Evolutionary conservation across 2,113 vertebrate species (phyloP).

Genomic region (Dicerorhinus sumatrensis): DNA sequence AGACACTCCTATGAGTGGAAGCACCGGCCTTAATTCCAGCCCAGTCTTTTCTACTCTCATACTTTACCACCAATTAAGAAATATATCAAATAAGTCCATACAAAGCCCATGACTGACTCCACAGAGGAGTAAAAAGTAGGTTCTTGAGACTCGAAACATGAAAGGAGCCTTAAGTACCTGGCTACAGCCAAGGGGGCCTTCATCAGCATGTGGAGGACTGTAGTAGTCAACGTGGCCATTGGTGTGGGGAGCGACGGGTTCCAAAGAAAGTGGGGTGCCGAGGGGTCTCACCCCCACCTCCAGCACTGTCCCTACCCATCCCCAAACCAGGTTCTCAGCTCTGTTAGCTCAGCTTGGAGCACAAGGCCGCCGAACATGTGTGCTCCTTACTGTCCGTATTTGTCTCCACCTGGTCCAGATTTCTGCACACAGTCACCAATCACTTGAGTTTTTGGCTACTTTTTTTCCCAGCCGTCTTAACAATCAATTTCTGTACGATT

Average conservation of each 20-base stretch:
- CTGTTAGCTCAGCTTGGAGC: background rate
- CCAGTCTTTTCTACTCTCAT: conserved; percentile 20
- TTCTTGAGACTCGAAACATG: background rate
- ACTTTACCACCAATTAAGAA: conserved; percentile 57
- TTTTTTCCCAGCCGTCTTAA: conserved; percentile 61
- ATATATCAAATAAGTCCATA: conserved; percentile 46
- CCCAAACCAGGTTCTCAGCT: conserved; percentile 23
- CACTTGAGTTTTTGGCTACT: conserved; percentile 47
- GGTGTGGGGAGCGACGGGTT: background rate
- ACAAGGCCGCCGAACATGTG: background rate
- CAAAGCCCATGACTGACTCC: conserved; percentile 16
- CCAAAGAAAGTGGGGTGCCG: background rate
- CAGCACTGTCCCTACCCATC: background rate
- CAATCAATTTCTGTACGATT: conserved; percentile 76
- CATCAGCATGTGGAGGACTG: background rate
- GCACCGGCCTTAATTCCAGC: background rate
- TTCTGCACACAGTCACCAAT: conserved; percentile 47
- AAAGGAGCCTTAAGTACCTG: conserved; percentile 12
- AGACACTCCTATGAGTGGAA: background rate
- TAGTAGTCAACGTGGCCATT: background rate
- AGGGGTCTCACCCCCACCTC: background rate
- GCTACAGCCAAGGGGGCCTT: background rate
- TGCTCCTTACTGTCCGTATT: background rate
- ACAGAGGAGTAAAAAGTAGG: conserved; percentile 37
- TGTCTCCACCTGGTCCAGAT: conserved; percentile 44